Base-by-base conservation (phyloP, 2,113 vertebrate species). In the Acrocephalus arundinaceus region DNA sequence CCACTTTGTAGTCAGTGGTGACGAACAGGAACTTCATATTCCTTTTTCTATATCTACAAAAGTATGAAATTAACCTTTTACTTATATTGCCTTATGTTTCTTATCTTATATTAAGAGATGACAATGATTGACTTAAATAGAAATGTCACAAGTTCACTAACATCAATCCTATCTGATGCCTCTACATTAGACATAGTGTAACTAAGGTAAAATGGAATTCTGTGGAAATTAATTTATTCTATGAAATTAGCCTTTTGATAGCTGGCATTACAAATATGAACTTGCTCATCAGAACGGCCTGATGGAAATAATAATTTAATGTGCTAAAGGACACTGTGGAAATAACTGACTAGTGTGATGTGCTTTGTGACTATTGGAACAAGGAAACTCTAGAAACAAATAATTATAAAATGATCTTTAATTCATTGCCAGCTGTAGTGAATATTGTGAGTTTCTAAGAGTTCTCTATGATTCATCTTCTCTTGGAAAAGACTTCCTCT, bases 401-500 rank as follows among this genome's bases (percentile, higher is more conserved):
- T 15, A 63, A 37, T 13, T 63, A 23, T 35, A 35, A 24, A 92
- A 88, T 46, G 33, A 52, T 85, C 86, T 88, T 81, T 46, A 65
- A 73, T 88, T 93, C 30, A 74, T 23, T 89, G 43, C 33, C 68
- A 93, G 35, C 13, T 92, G 22, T 59, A 90, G 6, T 93, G 51
- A 94, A 75, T 68, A 35, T 27, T 92, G 9, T 52, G 51, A 59
- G 45, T 74, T 92, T 49, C 68, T 90, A 77, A 76, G 71, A 76
- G 18, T 45, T 80, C 59, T 66, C 24, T 87, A 33, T 94, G 76
- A 95, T 61, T 92, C 86, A 94, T 81, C 39, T 85, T 85, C 45
- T 90, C 48, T 88, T 83, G 95, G 72, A 90, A 92, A 96, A 81
- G 7, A 59, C 59, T 92, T 94, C 67, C 41, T 52, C 39, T 76